Base-by-base conservation (phyloP, 2,888 invertebrate species). In the Drosophila antonietae region DNA sequence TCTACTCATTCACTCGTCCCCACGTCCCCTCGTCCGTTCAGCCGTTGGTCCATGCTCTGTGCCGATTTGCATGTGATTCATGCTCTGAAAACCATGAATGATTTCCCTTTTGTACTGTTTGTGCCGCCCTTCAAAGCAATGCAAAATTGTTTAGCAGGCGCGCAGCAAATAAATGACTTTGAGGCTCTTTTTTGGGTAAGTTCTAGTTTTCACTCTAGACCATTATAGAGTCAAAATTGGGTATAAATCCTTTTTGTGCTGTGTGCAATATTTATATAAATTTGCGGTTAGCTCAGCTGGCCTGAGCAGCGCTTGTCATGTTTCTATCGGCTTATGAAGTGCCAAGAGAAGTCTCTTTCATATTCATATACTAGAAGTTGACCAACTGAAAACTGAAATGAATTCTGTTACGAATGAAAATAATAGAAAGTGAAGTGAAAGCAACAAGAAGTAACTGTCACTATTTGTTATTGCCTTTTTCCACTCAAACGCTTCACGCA, bases 51-150 rank as follows among this genome's bases (percentile, higher is more conserved):
- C 28, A 28, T 72, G 61, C 70, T 52, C 49, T 33, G 61, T 57
- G 59, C 65, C 86, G 80, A 89, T 89, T 88, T 85, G 88, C 86
- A 85, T 85, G 88, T 85, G 90, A 90, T 86, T 86, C 85, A 89
- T 89, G 86, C 86, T 86, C 90, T 90, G 75, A 90, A 86, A 90
- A 90, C 90, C 86, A 86, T 86, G 89, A 86, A 90, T 90, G 90
- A 86, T 90, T 85, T 80, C 65, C 63, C 76, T 78, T 86, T 76
- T 83, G 41, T 55, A 6, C 23, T 23, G 68, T 61, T n/a, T 64
- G 51, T 33, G 18, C 37, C 37, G 33, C 49, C n/a, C 68, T 61
- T 59, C 49, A 75, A 73, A 75, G 81, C 39, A 46, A 46, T 84
- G 75, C 67, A 81, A 85, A 79, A 73, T 79, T 74, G 63, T 55